Evolutionary conservation across 2,888 invertebrate species (phyloP), one percentile per base, ranked within the genome.

Genomic region (Nymphalis urticae): DNA sequence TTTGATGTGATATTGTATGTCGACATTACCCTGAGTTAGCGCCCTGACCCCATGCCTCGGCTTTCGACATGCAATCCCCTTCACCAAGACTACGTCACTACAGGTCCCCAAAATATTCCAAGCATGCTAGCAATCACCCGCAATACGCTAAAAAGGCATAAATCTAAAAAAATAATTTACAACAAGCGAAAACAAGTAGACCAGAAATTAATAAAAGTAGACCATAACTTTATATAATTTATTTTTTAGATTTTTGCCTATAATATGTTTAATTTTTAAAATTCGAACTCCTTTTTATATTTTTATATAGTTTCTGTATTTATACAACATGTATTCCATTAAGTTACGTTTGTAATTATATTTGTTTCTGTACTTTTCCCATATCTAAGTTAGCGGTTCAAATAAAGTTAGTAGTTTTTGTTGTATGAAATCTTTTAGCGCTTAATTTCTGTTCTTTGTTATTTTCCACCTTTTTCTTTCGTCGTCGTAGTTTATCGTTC

Each of bases 31-130:
- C 85, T 85, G 87, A 88, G 87, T 85, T 90, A 90, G 88, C 86
- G 86, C 84, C 84, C 42, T 58, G 86, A 77, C 81, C 79, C 88
- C 74, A 76, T 95, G 95, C 93, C 93, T 93, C 93, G 94, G 95
- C 95, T 94, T 95, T 92, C 94, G 93, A 93, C 93, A 95, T 95
- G 95, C 94, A 94, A 92, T 93, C 93, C 86, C 93, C 94, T 81
- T 93, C 94, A 88, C 95, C 95, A 89, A 94, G 95, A 91, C 95
- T 96, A 92, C 95, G 96, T 88, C 96, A 96, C 91, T 96, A 96
- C 95, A 96, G 96, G 95, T 96, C 95, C 91, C 89, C 80, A 71
- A 76, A 75, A 75, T 68, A 54, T 75, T 81, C 87, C 88, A 77
- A 81, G 90, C 90, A 90, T 87, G 89, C 76, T 79, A 75, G 77